Percentiles rank a stretch among this genome's conserved stretches.
phyloP scores from a whole-genome alignment of 2,888 invertebrate genomes.

The Ecliptopera silaceata region DNA sequence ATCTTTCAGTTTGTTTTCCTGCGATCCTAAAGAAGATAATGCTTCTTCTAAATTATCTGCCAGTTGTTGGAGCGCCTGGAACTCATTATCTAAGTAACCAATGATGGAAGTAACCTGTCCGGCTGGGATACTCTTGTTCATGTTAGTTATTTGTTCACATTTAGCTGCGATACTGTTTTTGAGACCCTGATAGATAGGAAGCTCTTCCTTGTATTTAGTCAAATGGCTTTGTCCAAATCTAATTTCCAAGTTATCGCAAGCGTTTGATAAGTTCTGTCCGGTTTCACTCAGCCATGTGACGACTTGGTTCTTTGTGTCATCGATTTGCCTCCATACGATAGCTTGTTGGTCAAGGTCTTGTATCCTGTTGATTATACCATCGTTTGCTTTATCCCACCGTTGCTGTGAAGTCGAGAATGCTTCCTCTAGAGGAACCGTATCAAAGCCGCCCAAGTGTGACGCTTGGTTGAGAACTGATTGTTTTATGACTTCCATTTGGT shows the following conservation, averaged over 20 bases:
- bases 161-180: constrained; percentile 91
- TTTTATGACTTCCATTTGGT: constrained; percentile 90
- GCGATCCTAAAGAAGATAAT: constrained; percentile 88
- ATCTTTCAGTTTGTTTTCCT: constrained; percentile 88
- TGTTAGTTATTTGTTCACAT: constrained; percentile 89
- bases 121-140: constrained; percentile 88
- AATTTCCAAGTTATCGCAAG: constrained; percentile 90
- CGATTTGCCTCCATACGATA: constrained; percentile 96
- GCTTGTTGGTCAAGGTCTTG: constrained; percentile 94
- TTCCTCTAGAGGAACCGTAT: constrained; percentile 82
- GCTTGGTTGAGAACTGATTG: constrained; percentile 88
- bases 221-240: constrained; percentile 91
- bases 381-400: constrained; percentile 88
- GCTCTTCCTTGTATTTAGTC: constrained; percentile 92
- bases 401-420: constrained; percentile 85
- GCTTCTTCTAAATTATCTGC: constrained; percentile 89
- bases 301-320: constrained; percentile 92
- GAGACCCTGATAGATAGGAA: constrained; percentile 89
- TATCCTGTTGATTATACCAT: constrained; percentile 87
- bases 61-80: constrained; percentile 87
- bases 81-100: constrained; percentile 88
- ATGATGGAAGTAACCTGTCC: constrained; percentile 87
- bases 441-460: constrained; percentile 86
- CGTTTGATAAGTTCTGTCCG: constrained; percentile 88
- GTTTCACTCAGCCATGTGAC: constrained; percentile 93